Evolutionary conservation across 1,140 invertebrate genomes (phyloP), one percentile per base, ranked within the genome.

Genomic region (Parasteatoda tepidariorum): DNA sequence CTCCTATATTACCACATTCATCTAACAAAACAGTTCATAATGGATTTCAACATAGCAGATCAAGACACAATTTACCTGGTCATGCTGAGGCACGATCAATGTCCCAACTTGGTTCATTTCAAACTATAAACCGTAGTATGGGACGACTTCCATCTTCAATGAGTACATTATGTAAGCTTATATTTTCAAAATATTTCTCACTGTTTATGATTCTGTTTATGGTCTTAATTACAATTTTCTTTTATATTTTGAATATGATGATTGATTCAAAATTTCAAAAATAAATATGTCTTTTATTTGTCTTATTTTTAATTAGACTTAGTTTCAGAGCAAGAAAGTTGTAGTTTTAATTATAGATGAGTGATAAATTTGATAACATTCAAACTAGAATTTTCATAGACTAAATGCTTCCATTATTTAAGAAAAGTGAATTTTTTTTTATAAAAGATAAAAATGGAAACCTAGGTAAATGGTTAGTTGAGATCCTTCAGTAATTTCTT

Each of bases 61-160:
- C 83, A n/a, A 18, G 83, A 18, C 59, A 76, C 48, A 84, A 84
- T 70, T 70, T 76, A 61, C 28, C 70, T 59, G 55, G 62, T 22
- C 83, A 61, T 61, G 34, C 73, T 30, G 83, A 84, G 76, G 83
- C 83, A 28, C 68, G 83, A 18, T 84, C 83, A 6, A 84, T 84
- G 83, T 76, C 83, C 11, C 83, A 84, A 85, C 84, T 79, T 64
- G 86, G 61, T 57, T 87, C 83, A 33, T 55, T 84, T 15, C 83
- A 84, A 30, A 61, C 83, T 28, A 75, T 84, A 2, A 84, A 84
- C 30, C 54, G 83, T 4, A 84, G 75, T 41, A 79, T 84, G 67
- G 83, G 83, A 24, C 74, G 83, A 13, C 64, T 84, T 26, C 83
- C 83, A 15, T 84, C 75, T n/a, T 84, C 75, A 31, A 84, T 81